These are phyloP conservation scores for Rapana venosa DNA, from an alignment of 2,888 invertebrate genomes.

Conservation along the genomic window DNA sequence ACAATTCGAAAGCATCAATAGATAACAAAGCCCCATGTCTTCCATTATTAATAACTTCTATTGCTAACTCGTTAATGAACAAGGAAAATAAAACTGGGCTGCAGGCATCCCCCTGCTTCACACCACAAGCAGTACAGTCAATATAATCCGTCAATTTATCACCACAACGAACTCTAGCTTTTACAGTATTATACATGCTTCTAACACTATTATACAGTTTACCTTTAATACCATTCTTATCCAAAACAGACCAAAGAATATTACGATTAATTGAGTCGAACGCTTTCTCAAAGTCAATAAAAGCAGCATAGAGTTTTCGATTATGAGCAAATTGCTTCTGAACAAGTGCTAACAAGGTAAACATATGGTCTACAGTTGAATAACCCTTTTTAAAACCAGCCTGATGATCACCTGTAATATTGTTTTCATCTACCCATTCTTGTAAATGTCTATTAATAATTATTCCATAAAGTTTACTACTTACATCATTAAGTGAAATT, in stretches of 20 bases:
- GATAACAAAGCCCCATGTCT: not conserved
- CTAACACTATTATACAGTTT: not conserved
- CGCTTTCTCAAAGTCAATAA: not conserved
- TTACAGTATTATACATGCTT: not conserved
- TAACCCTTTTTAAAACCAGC: not conserved
- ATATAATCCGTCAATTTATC: not conserved
- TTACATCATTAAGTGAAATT: not conserved
- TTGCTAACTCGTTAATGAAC: not conserved
- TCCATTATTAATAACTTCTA: not conserved
- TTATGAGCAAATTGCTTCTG: not conserved
- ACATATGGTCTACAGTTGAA: not conserved
- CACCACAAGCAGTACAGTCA: not conserved
- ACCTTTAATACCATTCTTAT: not conserved
- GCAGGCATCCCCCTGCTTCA: not conserved
- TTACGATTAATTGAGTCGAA: not conserved
- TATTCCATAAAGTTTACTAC: not conserved
- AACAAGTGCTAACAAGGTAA: not conserved
- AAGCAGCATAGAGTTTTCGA: not conserved
- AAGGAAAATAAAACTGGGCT: not conserved
- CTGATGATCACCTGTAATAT: not conserved
- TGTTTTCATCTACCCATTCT: not conserved
- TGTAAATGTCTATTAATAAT: not conserved
- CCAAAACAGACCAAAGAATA: not conserved
- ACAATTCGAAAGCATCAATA: not conserved
- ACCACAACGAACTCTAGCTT: not conserved